phyloP scores from a whole-genome alignment of 2,113 vertebrate genomes.

The Neolamprologus fasciatus region DNA sequence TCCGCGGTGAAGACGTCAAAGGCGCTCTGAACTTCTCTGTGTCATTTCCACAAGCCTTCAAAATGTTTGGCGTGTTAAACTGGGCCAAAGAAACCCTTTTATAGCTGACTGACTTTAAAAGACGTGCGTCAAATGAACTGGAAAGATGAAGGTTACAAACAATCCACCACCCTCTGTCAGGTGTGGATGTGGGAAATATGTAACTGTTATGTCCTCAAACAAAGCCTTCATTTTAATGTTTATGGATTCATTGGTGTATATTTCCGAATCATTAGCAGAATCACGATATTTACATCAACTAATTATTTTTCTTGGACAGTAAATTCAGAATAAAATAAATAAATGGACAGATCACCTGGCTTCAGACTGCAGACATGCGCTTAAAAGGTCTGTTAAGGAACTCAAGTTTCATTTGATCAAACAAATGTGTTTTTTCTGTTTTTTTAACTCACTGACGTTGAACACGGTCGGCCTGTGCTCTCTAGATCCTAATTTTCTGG shows the following conservation, averaged over 20 bases:
- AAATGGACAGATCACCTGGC: not conserved
- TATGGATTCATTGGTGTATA: not conserved
- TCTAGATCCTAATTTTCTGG: not conserved
- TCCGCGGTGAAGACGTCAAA: not conserved
- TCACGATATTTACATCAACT: not conserved
- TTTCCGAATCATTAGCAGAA: not conserved
- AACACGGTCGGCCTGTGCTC: not conserved
- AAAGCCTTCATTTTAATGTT: not conserved
- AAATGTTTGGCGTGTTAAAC: not conserved
- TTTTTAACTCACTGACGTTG: not conserved
- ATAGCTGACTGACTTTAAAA: not conserved
- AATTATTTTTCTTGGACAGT: not conserved
- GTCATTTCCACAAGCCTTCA: not conserved
- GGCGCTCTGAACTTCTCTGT: not conserved
- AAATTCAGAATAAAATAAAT: not conserved
- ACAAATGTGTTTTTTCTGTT: rapidly evolving
- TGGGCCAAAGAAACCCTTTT: not conserved
- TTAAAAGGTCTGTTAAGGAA: not conserved
- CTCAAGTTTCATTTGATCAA: not conserved
- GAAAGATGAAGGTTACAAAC: not conserved
- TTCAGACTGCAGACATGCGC: not conserved
- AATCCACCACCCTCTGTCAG: not conserved
- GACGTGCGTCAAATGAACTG: not conserved
- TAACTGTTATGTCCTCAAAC: not conserved
- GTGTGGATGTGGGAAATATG: not conserved